Percentiles rank a stretch among this genome's conserved stretches.
Evolutionary conservation across 2,113 vertebrate species (phyloP).

Genomic region (Aix galericulata): DNA sequence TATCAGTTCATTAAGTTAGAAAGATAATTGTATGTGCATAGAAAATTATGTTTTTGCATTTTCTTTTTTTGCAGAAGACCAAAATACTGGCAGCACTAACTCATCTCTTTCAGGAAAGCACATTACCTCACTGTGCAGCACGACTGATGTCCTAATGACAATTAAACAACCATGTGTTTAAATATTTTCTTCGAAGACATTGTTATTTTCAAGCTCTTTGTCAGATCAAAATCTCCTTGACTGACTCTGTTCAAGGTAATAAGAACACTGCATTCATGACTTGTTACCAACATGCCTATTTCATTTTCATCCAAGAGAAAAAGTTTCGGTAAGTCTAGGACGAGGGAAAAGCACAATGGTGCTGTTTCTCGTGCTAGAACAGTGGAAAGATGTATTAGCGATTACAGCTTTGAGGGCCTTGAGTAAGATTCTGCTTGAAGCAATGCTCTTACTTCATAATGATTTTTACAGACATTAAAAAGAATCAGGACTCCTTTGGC

Average conservation of each 20-base stretch:
- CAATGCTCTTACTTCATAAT: background rate
- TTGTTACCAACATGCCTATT: background rate
- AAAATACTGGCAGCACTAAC: background rate
- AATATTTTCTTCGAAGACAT: background rate
- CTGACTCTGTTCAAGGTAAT: background rate
- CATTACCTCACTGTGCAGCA: background rate
- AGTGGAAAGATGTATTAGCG: background rate
- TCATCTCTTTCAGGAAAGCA: background rate
- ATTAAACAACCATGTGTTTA: background rate
- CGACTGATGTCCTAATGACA: background rate
- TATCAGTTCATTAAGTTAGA: background rate
- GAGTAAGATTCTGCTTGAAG: background rate
- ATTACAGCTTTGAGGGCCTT: background rate
- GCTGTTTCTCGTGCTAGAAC: background rate
- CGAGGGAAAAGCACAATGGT: background rate
- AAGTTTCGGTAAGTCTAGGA: background rate
- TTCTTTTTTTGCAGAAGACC: background rate
- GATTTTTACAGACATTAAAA: background rate
- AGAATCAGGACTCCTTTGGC: background rate
- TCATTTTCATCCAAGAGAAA: background rate
- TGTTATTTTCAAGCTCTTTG: background rate
- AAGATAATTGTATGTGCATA: background rate
- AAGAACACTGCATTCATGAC: background rate
- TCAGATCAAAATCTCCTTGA: background rate
- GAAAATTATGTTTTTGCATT: background rate